These are phyloP conservation scores for Merodon equestris DNA, from an alignment of 2,888 invertebrate genomes.

Conservation along the genomic window DNA sequence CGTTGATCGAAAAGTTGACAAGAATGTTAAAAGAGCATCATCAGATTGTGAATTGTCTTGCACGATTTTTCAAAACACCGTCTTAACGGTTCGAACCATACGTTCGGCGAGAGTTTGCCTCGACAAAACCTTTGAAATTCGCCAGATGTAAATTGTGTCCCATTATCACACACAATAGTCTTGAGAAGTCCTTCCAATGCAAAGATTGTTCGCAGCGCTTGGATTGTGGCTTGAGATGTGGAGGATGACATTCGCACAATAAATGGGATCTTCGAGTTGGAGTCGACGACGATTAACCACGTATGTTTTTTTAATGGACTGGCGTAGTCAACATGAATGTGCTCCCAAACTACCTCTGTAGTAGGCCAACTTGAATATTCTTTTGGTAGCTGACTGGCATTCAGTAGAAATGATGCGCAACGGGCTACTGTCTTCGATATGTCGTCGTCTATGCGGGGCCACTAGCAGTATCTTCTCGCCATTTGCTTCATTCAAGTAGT, in stretches of 20 bases:
- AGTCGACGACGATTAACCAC: conserved; percentile 76
- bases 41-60: conserved; percentile 1
- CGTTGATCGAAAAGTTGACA: conserved; percentile 28
- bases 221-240: no score
- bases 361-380: conserved; percentile 5
- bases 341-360: no score
- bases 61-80: conserved; percentile 8
- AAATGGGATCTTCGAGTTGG: conserved; percentile 78
- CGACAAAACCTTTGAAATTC: no score
- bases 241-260: conserved; percentile 70
- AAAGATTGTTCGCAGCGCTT: no score
- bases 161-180: no score
- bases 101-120: conserved; percentile 65
- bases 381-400: conserved; percentile 16
- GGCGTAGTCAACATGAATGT: conserved; percentile 78
- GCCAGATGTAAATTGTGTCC: conserved; percentile 68
- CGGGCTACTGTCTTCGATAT: neutral
- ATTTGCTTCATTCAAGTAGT: conserved; percentile 60
- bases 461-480: conserved; percentile 57
- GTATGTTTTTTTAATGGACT: conserved; percentile 76
- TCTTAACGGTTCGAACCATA: conserved; percentile 36
- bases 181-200: no score
- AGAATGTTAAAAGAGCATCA: conserved; percentile 16
- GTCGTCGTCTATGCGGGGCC: conserved; percentile 52
- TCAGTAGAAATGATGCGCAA: conserved; percentile 29